Evolutionary conservation across 2,888 invertebrate genomes (phyloP).

Genomic region (Noctua janthe): DNA sequence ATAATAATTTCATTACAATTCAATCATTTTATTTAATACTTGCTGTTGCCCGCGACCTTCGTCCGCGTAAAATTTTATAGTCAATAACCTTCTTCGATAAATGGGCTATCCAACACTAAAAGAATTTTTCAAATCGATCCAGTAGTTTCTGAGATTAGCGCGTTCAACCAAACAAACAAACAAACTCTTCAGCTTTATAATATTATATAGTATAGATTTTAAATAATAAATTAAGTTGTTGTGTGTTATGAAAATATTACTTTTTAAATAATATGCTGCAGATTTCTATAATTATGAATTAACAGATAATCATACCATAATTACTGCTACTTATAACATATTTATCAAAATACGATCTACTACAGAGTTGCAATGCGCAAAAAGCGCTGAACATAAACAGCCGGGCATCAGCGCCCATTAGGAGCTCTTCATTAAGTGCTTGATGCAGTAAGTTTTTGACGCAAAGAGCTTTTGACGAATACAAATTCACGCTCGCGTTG

Average conservation of each 20-base stretch:
- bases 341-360: background rate
- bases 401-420: background rate
- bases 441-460: background rate
- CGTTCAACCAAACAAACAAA: no score
- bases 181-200: no score
- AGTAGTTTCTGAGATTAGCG: no score
- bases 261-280: no score
- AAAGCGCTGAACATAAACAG: background rate
- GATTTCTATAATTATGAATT: no score
- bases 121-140: no score
- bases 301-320: background rate
- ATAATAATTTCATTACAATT: conserved; percentile 52
- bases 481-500: background rate
- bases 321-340: background rate
- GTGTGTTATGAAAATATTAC: background rate
- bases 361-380: background rate
- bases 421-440: background rate
- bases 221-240: background rate
- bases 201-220: no score
- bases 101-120: no score
- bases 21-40: conserved; percentile 25
- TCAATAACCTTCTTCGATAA: no score
- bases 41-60: no score
- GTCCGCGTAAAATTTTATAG: no score
- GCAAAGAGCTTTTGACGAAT: background rate